Conservation (phyloP, 2,113 vertebrate genomes). For the Bubo scandiacus region DNA sequence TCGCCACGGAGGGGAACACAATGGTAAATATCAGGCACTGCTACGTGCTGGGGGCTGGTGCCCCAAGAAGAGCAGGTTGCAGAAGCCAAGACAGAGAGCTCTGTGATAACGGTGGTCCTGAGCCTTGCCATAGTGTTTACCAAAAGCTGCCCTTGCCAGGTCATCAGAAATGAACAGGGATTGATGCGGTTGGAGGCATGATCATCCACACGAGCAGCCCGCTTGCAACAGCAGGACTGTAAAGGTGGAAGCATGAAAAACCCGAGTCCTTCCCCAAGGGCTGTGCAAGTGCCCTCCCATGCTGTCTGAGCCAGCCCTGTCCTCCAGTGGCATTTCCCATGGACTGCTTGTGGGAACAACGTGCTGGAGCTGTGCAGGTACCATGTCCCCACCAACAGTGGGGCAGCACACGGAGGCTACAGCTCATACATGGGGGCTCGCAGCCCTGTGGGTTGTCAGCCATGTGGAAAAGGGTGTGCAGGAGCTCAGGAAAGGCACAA, state of each 20-base stretch:
- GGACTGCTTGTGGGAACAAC: fast-evolving
- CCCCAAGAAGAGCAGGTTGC: slow-evolving; percentile 44
- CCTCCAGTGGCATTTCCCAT: not conserved
- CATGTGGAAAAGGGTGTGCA: not conserved
- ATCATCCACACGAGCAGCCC: not conserved
- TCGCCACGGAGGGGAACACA: not conserved
- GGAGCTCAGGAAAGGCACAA: not conserved
- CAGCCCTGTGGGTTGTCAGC: not conserved
- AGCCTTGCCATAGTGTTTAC: not conserved
- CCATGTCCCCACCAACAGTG: fast-evolving
- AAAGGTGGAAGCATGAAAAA: not conserved
- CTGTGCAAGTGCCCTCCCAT: fast-evolving
- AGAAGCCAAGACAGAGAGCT: slow-evolving; percentile 41
- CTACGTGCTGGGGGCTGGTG: not conserved
- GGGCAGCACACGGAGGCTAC: fast-evolving
- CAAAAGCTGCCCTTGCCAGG: not conserved
- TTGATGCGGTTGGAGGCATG: not conserved
- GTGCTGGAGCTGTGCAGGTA: fast-evolving
- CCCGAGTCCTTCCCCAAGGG: not conserved
- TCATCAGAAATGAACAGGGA: not conserved
- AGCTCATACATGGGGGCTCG: not conserved
- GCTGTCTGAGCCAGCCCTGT: not conserved
- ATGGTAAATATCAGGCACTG: slow-evolving; percentile 43
- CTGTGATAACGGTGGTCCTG: not conserved
- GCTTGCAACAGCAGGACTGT: fast-evolving